Evolutionary conservation across 2,888 invertebrate species (phyloP).

Genomic region (Dendrolimus houi): DNA sequence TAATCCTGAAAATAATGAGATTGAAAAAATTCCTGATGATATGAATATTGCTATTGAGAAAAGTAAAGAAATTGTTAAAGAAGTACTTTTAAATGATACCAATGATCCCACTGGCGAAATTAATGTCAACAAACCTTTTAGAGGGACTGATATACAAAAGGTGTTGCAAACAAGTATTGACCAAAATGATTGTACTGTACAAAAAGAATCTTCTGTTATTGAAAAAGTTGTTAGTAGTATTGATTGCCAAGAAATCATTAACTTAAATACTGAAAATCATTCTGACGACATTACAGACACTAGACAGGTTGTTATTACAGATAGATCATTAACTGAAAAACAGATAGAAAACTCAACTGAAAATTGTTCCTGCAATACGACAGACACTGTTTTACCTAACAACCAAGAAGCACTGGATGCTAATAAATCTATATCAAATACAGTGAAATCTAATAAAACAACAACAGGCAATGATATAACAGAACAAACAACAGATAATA

Average conservation of each 20-base stretch:
- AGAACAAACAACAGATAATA: neutral
- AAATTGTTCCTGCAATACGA: constrained; percentile 28
- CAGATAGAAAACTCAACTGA: constrained; percentile 10
- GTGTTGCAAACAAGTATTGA: constrained; percentile 5
- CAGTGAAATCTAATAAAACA: neutral
- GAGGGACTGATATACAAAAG: constrained; percentile 2
- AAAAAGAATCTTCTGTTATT: neutral
- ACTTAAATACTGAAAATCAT: neutral
- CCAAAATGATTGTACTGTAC: constrained; percentile 3
- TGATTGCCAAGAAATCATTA: neutral
- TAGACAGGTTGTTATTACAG: neutral
- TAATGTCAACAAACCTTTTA: neutral
- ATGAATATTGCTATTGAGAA: constrained; percentile 7
- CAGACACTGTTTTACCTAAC: constrained; percentile 51
- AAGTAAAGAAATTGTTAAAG: neutral
- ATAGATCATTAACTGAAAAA: constrained; percentile 4
- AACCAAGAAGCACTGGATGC: constrained; percentile 49
- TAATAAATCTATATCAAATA: neutral
- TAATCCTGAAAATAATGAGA: constrained; percentile 10
- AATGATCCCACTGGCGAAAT: neutral
- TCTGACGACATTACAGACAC: neutral
- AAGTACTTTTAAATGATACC: neutral
- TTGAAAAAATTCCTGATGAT: neutral
- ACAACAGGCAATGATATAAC: neutral
- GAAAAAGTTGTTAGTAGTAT: neutral